phyloP scores from a whole-genome alignment of 2,113 vertebrate genomes.

The Fukomys damarensis region DNA sequence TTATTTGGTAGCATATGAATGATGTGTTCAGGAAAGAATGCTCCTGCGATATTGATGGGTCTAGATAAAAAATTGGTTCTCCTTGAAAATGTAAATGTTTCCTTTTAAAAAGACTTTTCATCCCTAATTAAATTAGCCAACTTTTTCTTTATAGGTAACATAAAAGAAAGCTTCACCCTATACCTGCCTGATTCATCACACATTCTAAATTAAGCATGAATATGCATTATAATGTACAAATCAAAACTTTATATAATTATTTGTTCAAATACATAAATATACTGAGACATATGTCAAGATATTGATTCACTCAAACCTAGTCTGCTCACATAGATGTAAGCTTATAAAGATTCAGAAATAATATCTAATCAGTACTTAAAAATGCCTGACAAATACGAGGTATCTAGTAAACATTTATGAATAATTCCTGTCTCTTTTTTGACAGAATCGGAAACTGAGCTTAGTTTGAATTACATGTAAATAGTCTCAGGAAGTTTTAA shows the following conservation, averaged over 20 bases:
- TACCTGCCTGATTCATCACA: background rate
- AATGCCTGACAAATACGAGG: background rate
- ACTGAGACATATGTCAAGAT: background rate
- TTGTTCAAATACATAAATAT: constrained; percentile 41
- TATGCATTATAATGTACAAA: constrained; percentile 14
- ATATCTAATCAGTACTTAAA: constrained; percentile 8
- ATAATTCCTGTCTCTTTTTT: constrained; percentile 18
- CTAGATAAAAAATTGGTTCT: constrained; percentile 1
- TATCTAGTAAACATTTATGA: constrained; percentile 8
- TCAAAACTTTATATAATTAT: background rate
- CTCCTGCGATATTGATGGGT: background rate
- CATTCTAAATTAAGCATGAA: constrained; percentile 20
- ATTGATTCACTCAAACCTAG: background rate
- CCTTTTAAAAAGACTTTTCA: constrained; percentile 19
- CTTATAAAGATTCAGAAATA: constrained; percentile 41
- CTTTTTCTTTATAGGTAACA: constrained; percentile 37
- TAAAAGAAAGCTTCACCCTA: constrained; percentile 4
- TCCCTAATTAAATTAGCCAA: constrained; percentile 23
- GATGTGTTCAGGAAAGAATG: background rate
- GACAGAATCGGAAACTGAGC: constrained; percentile 5
- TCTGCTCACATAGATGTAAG: constrained; percentile 1
- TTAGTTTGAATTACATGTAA: constrained; percentile 19
- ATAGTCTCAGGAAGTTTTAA: constrained; percentile 40
- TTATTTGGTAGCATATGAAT: background rate
- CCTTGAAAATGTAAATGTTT: constrained; percentile 22